phyloP scores from a whole-genome alignment of 2,113 vertebrate species.

The Scortum barcoo region DNA sequence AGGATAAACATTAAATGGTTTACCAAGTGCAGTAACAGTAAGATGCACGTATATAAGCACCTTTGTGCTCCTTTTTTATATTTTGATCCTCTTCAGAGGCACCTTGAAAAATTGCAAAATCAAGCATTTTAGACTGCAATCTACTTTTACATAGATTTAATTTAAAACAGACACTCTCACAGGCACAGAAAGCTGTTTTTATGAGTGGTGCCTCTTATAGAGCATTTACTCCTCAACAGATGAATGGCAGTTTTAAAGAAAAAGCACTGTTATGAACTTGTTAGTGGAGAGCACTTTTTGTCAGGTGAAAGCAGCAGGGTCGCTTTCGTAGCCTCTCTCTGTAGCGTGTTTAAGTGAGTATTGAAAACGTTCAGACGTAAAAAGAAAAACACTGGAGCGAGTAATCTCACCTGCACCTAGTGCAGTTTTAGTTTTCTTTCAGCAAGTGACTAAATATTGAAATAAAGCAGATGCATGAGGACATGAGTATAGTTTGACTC shows the following conservation, averaged over 20 bases:
- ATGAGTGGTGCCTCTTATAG: background rate
- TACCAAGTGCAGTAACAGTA: background rate
- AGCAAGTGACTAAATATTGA: background rate
- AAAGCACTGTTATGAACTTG: background rate
- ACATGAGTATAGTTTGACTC: constrained; percentile 1
- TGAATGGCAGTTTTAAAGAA: background rate
- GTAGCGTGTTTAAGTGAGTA: background rate
- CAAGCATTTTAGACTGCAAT: background rate
- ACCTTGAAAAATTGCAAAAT: background rate
- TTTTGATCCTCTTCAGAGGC: background rate
- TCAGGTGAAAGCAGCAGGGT: background rate
- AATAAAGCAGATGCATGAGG: background rate
- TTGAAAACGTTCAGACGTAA: background rate
- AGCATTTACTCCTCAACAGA: background rate
- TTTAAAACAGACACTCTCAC: background rate
- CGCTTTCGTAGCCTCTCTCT: background rate
- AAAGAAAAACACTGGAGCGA: background rate
- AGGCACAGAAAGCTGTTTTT: background rate
- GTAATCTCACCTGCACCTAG: constrained; percentile 9
- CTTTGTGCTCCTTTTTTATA: background rate
- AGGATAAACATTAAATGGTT: background rate
- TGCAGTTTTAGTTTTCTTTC: background rate
- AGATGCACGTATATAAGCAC: background rate
- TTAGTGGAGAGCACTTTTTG: background rate
- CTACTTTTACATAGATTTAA: background rate